These are phyloP conservation scores for Pseudomyrmex gracilis DNA, from an alignment of 1,140 invertebrate genomes.

Conservation along the genomic window DNA sequence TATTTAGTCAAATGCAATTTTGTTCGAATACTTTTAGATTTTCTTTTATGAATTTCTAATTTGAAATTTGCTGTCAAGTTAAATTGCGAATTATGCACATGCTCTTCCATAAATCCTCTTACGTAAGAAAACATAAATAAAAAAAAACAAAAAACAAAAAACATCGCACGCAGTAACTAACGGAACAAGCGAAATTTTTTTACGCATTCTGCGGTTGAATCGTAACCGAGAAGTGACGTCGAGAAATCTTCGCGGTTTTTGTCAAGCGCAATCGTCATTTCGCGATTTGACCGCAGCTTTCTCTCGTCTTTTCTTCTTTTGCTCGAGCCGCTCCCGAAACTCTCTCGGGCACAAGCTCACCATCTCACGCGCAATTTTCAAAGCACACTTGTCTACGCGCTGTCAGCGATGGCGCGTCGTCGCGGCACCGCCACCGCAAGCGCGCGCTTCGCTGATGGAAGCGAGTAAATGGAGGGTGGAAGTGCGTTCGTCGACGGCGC, in stretches of 20 bases:
- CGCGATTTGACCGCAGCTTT: conserved; percentile 18
- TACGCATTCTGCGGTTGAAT: neutral
- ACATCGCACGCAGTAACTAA: neutral
- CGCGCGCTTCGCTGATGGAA: conserved; percentile 49
- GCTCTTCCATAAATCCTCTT: too few relatives aligned
- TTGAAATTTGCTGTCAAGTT: neutral
- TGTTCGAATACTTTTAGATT: neutral
- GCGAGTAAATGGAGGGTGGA: conserved; percentile 60
- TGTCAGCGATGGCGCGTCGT: conserved; percentile 67
- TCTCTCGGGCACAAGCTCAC: neutral
- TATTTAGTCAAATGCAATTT: conserved; percentile 11
- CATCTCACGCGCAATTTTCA: conserved; percentile 67
- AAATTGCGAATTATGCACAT: neutral
- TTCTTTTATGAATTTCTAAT: neutral
- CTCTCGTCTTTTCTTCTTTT: neutral
- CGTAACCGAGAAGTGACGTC: too few relatives aligned
- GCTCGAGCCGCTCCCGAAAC: neutral
- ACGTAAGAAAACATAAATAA: too few relatives aligned
- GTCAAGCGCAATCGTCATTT: neutral
- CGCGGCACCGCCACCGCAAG: conserved; percentile 40
- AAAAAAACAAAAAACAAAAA: too few relatives aligned
- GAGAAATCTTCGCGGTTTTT: neutral
- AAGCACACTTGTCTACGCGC: conserved; percentile 72
- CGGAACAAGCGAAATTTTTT: too few relatives aligned
- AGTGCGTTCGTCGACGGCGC: neutral